A percentile compares a stretch with the other conserved stretches of the same genome.
phyloP scores from a whole-genome alignment of 2,113 vertebrate species.

The Leucosticte australis region DNA sequence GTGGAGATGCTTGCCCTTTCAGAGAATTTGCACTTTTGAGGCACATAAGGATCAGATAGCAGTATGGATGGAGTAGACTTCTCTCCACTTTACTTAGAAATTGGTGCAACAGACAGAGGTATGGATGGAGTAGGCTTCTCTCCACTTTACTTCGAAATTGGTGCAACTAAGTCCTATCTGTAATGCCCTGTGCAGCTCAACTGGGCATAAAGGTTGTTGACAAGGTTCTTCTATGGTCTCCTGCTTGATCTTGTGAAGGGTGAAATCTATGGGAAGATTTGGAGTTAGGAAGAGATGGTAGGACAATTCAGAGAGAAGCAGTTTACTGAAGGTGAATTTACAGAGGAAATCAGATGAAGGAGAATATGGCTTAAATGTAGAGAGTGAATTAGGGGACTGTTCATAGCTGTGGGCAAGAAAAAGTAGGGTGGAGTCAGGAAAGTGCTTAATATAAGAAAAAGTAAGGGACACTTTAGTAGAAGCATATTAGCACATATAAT shows the following conservation, averaged over 20 bases:
- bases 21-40: not conserved
- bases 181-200: not conserved
- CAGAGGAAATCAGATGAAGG: not conserved
- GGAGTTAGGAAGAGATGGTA: not conserved
- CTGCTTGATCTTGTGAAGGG: not conserved
- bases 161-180: not conserved
- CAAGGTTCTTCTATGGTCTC: not conserved
- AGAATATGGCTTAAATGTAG: not conserved
- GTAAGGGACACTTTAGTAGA: not conserved
- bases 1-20: not conserved
- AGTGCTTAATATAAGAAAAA: not conserved
- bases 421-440: not conserved
- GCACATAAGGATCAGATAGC: no score
- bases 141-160: not conserved
- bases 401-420: not conserved
- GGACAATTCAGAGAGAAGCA: not conserved
- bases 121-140: not conserved
- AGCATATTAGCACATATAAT: not conserved
- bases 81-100: not conserved
- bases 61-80: not conserved
- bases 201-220: not conserved
- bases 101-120: rapidly evolving
- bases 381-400: not conserved
- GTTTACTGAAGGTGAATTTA: not conserved
- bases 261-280: not conserved